phyloP scores from a whole-genome alignment of 2,113 vertebrate species.

The Tor tambroides region DNA sequence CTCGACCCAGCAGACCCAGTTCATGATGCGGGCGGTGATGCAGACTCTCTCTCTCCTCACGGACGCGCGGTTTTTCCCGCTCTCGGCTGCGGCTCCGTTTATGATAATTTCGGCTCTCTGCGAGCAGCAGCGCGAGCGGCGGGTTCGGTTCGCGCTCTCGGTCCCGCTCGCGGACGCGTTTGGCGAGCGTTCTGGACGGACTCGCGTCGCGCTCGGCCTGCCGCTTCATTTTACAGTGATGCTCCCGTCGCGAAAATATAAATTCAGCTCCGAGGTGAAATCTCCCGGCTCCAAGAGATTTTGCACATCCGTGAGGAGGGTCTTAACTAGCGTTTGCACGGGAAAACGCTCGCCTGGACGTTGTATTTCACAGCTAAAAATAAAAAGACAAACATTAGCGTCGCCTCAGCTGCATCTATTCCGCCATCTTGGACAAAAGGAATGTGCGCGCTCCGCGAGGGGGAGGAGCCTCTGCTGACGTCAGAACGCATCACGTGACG shows the following conservation, averaged over 20 bases:
- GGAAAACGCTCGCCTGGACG: not conserved
- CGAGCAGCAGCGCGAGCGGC: conserved; percentile 73
- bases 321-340: not conserved
- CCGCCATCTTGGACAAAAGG: conserved; percentile 99
- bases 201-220: conserved; percentile 88
- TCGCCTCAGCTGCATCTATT: conserved; percentile 73
- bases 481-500: conserved; percentile 52
- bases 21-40: conserved; percentile 41
- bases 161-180: conserved; percentile 78
- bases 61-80: conserved; percentile 80
- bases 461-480: conserved; percentile 65
- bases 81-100: conserved; percentile 78
- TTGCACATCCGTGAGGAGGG: conserved; percentile 45
- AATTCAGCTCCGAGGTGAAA: conserved; percentile 51
- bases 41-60: conserved; percentile 70
- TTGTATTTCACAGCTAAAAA: conserved; percentile 17
- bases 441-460: conserved; percentile 71
- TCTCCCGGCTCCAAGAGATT: not conserved
- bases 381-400: conserved; percentile 73
- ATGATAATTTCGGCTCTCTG: conserved; percentile 77
- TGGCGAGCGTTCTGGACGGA: conserved; percentile 79
- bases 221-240: conserved; percentile 84
- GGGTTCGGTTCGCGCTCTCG: conserved; percentile 78
- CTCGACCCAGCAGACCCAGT: conserved; percentile 48
- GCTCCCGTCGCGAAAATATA: conserved; percentile 67